Evolutionary conservation across 1,140 invertebrate species (phyloP), one percentile per base, ranked within the genome.

Genomic region (Drosophila erecta): DNA sequence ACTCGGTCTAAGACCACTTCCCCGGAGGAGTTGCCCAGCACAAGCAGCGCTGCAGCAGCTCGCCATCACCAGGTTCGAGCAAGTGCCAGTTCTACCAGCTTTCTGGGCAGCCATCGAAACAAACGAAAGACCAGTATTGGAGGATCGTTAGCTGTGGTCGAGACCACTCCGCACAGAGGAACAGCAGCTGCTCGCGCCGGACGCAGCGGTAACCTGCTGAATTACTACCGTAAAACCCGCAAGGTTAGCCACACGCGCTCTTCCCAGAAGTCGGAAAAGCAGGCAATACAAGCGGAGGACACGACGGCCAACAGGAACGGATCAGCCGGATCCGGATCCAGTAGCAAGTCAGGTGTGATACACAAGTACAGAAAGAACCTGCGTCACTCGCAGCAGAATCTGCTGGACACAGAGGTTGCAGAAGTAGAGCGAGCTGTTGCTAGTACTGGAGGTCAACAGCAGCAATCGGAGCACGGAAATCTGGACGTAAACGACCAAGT

Each of bases 221-320:
- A 90, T 51, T 92, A 92, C 61, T 92, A 92, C 75, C 81, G 91
- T 17, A 92, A 92, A 71, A 92, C 91, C 53, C 85, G 91, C 37
- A 92, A 90, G 65, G 75, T 84, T 15, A 91, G 90, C 72, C 83
- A 91, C 51, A 80, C 70, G 7, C 86, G 83, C 40, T 64, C 51
- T 37, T 50, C 64, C 17, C 64, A 67, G 6, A 84, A 85, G 56
- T 56, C 49, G 37, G 59, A 58, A 6, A 67, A 55, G 22, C 67
- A 72, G 37, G 30, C 27, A 4, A 43, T 53, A 12, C 53, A 30
- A 30, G 22, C 30, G 14, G 14, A 43, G 37, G 46, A 51, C 20
- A 46, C 54, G 4, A 35, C 41, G 38, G 30, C 69, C 33, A 40
- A 35, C 49, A 30, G 67, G 38, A 53, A 35, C 35, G 35, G 6